phyloP scores from a whole-genome alignment of 2,113 vertebrate species.

The Meriones unguiculatus region DNA sequence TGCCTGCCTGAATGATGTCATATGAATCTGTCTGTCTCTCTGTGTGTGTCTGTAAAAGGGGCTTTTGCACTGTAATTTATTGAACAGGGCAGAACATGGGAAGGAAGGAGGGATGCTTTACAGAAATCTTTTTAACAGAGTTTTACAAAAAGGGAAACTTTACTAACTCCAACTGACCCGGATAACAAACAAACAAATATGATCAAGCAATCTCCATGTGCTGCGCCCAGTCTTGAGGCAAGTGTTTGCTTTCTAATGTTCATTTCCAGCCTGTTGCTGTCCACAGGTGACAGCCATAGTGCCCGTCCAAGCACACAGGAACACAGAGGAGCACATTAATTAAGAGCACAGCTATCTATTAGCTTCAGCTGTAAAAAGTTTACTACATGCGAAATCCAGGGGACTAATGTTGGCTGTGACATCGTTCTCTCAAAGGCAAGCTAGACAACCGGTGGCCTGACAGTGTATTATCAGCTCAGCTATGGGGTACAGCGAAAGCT shows the following conservation, averaged over 20 bases:
- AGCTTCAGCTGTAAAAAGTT: neutral
- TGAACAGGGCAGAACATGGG: neutral
- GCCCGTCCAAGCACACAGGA: neutral
- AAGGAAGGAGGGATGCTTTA: neutral
- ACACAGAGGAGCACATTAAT: neutral
- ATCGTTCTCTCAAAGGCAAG: neutral
- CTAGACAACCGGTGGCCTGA: neutral
- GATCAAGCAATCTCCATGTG: neutral
- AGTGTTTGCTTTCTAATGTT: neutral
- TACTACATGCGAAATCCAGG: neutral
- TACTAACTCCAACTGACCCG: neutral
- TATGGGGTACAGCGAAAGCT: neutral
- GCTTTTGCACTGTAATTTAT: neutral
- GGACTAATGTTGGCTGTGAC: neutral
- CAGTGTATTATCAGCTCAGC: neutral
- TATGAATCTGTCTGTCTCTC: neutral
- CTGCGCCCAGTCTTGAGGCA: neutral
- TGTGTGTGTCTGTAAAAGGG: neutral
- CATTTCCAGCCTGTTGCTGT: neutral
- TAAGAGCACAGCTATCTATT: neutral
- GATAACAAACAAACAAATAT: neutral
- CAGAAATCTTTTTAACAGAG: neutral
- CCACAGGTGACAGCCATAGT: neutral
- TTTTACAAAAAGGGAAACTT: neutral
- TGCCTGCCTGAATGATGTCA: neutral